These are phyloP conservation scores for Onychorhynchus coronatus DNA, from an alignment of 2,113 vertebrate genomes.

Conservation along the genomic window DNA sequence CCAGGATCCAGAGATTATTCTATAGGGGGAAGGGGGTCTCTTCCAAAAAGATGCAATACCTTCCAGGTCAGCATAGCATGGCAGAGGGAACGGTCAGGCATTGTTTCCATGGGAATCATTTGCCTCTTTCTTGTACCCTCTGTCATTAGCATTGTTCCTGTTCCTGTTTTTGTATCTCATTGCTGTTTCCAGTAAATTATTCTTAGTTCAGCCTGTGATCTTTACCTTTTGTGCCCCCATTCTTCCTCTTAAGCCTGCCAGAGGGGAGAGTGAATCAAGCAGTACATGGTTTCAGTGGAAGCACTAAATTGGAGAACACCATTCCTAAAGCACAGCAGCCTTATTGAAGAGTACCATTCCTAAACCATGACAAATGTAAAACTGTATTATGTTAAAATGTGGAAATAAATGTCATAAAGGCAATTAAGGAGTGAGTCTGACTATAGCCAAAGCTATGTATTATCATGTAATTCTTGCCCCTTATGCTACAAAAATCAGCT, in stretches of 20 bases:
- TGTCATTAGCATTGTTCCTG: background rate
- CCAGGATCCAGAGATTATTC: background rate
- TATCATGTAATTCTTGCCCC: background rate
- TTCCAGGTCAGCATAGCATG: fast-evolving
- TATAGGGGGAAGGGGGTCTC: background rate
- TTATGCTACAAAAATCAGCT: background rate
- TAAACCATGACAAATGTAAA: background rate
- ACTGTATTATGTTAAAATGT: background rate
- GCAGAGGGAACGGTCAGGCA: background rate
- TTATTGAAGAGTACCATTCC: background rate
- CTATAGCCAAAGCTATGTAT: background rate
- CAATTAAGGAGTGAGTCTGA: background rate
- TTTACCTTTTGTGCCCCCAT: background rate
- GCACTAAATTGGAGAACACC: background rate
- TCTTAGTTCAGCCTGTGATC: background rate
- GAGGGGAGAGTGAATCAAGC: background rate
- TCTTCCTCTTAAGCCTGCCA: background rate
- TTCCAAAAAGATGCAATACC: background rate
- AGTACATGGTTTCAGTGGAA: background rate
- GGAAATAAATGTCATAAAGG: background rate
- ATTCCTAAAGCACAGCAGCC: background rate
- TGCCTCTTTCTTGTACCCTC: background rate
- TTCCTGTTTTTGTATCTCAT: background rate
- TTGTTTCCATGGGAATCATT: fast-evolving
- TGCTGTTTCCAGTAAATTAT: background rate